Conservation (phyloP, 2,113 vertebrate species). For the Dermatemys mawii region DNA sequence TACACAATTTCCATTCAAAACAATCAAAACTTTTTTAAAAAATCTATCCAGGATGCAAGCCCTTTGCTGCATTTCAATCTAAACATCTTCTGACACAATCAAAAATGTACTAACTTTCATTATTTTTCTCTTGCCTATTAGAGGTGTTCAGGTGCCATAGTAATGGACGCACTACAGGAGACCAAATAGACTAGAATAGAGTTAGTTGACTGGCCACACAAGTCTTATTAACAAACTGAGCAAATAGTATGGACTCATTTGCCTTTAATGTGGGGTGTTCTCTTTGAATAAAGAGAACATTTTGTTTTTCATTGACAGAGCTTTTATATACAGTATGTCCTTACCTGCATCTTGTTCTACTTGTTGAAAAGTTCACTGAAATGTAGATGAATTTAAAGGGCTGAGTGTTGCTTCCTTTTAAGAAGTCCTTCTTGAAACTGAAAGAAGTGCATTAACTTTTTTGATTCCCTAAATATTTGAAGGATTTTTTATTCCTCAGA, state of each 20-base stretch:
- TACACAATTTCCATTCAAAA: not conserved
- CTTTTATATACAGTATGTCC: not conserved
- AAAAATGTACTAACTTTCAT: not conserved
- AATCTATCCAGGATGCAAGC: not conserved
- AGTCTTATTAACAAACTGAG: not conserved
- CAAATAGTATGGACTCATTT: not conserved
- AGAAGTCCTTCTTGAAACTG: not conserved
- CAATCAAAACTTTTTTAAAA: not conserved
- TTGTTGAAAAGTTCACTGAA: not conserved
- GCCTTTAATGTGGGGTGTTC: not conserved
- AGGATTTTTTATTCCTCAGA: not conserved
- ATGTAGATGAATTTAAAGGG: not conserved
- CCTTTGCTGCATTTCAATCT: not conserved
- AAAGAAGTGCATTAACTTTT: not conserved
- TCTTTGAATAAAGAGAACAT: fast-evolving
- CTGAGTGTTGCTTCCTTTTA: not conserved
- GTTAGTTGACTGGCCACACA: not conserved
- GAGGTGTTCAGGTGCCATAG: not conserved
- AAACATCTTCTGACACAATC: not conserved
- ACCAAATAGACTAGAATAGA: not conserved
- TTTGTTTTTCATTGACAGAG: not conserved
- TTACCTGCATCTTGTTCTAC: not conserved
- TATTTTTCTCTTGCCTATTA: not conserved
- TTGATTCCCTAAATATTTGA: not conserved
- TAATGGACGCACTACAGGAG: not conserved